Evolutionary conservation across 1,140 invertebrate genomes (phyloP).

Genomic region (Gryllus bimaculatus): DNA sequence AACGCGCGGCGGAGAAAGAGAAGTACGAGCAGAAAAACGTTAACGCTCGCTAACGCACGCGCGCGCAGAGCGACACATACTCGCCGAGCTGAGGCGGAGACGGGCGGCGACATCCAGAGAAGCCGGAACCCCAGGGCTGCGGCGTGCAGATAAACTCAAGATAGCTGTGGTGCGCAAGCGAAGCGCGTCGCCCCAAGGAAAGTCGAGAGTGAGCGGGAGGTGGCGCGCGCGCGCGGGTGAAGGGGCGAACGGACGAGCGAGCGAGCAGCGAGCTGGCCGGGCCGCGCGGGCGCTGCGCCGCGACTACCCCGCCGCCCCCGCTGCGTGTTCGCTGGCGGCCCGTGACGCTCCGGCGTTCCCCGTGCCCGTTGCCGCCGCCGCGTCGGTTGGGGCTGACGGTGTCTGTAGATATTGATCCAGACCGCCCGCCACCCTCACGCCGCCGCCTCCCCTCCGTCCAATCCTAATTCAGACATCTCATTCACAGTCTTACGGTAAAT

Average conservation of each 20-base stretch:
- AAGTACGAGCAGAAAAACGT: too few relatives aligned
- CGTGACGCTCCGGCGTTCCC: neutral
- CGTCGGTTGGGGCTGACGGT: constrained; percentile 1
- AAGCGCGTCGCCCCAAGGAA: too few relatives aligned
- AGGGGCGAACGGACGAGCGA: neutral
- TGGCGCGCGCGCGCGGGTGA: too few relatives aligned
- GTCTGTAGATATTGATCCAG: constrained; percentile 1
- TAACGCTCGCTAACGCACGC: too few relatives aligned
- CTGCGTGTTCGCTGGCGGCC: neutral
- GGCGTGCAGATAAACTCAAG: too few relatives aligned
- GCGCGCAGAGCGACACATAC: too few relatives aligned
- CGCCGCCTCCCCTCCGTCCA: neutral
- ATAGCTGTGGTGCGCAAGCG: too few relatives aligned
- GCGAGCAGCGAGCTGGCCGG: neutral
- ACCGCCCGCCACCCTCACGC: neutral
- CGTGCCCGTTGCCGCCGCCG: neutral
- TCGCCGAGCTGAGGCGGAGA: too few relatives aligned
- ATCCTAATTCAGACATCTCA: neutral
- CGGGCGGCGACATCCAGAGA: too few relatives aligned
- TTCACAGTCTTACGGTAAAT: neutral
- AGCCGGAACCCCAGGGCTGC: too few relatives aligned
- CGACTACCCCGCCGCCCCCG: neutral
- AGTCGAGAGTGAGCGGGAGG: neutral
- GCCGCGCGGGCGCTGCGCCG: too few relatives aligned
- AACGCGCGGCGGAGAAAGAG: too few relatives aligned